Conservation (phyloP, 2,888 invertebrate genomes). For the Podotricha telesiphe region DNA sequence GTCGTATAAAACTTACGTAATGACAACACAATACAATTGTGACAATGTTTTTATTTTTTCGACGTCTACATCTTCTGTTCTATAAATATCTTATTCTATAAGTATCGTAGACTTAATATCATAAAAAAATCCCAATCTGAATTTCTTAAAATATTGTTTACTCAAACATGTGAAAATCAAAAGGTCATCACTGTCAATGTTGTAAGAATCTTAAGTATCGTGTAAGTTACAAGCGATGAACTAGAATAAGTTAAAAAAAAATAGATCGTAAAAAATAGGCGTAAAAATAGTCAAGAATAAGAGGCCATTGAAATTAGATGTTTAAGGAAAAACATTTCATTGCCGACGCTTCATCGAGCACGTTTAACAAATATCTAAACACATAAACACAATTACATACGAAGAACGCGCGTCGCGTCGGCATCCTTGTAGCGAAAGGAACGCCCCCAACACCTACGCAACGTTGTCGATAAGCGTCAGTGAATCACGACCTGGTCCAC, state of each 20-base stretch:
- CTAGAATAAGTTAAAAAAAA: not conserved
- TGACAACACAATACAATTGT: not conserved
- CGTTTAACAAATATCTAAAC: slow-evolving; percentile 27
- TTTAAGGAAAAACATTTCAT: slow-evolving; percentile 26
- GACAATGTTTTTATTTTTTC: too few species aligned
- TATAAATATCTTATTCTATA: too few species aligned
- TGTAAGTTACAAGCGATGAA: not conserved
- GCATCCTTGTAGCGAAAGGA: slow-evolving; percentile 47
- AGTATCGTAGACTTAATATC: too few species aligned
- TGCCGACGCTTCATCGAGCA: slow-evolving; percentile 19
- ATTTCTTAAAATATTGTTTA: not conserved
- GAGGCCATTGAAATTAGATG: slow-evolving; percentile 14
- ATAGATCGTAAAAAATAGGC: not conserved
- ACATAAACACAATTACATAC: slow-evolving; percentile 42
- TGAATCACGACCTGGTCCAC: slow-evolving; percentile 57
- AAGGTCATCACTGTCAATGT: not conserved
- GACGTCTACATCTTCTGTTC: too few species aligned
- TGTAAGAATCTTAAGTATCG: not conserved
- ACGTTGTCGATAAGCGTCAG: slow-evolving; percentile 52
- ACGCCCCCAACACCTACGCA: slow-evolving; percentile 67
- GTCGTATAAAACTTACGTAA: not conserved
- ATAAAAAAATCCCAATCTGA: too few species aligned
- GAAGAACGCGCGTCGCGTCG: slow-evolving; percentile 37
- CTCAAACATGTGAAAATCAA: not conserved
- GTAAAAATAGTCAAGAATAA: too few species aligned